Base-by-base conservation (phyloP, 2,888 invertebrate genomes). In the Pristionchus maxplancki region DNA sequence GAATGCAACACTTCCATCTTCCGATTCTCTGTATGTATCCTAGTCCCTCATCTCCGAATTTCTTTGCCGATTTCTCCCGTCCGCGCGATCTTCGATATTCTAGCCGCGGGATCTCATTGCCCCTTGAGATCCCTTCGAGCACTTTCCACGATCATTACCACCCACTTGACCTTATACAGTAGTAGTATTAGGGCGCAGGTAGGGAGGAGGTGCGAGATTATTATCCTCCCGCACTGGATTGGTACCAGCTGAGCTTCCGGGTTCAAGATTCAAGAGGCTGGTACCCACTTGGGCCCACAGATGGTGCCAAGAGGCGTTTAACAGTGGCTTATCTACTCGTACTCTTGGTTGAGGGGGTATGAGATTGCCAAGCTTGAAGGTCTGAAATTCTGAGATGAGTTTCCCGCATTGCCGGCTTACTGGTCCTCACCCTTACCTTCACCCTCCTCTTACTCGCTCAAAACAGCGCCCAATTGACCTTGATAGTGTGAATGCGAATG, bases 141-240 rank as follows among this genome's bases (percentile, higher is more conserved):
- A 74, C 71, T 74, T 78, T 74, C 74, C 74, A 11, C 78, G 78
- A 78, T 78, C 44, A 78, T 78, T 78, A 48, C 78, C 78, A 78
- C n/a, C 78, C 78, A 78, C 78, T 78, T 78, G 78, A 78, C 78
- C 78, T 78, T 78, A 78, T 78, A 78, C 78, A 78, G 78, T 44
- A n/a, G 78, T 78, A 78, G 78, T n/a, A 78, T 44, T 74, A 74
- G 71, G 40, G 71, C 9, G 20, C 50, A 74, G 34, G 71, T 40
- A 74, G 71, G 71, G 2, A 17, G 37, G 13, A 37, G 9, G 11
- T 8, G 67, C 11, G 40, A 11, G 71, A 40, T 37, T 74, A 67
- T 67, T 67, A 34, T 20, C 31, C 64, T 11, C 74, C 37, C 40
- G 40, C n/a, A 28, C 37, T 40, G 24, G 44, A 48, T 44, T n/a